Evolutionary conservation across 2,113 vertebrate genomes (phyloP).

Genomic region (Pterocles orientalis): DNA sequence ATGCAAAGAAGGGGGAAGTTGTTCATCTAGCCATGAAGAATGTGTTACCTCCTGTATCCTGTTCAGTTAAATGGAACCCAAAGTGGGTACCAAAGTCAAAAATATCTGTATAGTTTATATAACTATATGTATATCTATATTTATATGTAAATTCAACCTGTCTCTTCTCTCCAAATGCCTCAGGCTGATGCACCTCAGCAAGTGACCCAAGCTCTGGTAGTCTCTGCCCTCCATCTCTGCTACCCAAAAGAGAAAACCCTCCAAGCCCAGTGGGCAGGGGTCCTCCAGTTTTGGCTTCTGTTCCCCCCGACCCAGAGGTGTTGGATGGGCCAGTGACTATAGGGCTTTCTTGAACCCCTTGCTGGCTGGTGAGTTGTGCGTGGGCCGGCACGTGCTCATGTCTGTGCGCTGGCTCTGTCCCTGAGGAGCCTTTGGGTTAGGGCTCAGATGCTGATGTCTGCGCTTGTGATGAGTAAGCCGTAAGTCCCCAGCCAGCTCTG

Average conservation of each 20-base stretch:
- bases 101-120: not conserved
- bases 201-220: not conserved
- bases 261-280: not conserved
- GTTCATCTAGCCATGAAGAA: conserved; percentile 29
- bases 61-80: conserved; percentile 43
- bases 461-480: not conserved
- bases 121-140: not conserved
- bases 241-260: not conserved
- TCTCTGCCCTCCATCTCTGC: not conserved
- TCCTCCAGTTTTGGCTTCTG: not conserved
- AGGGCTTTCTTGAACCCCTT: not conserved
- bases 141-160: not conserved
- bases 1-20: conserved; percentile 66
- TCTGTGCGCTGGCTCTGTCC: not conserved
- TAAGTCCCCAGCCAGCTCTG: not conserved
- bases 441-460: not conserved
- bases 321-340: not conserved
- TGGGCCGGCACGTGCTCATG: not conserved
- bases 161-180: not conserved
- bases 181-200: not conserved
- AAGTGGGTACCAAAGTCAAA: conserved; percentile 1
- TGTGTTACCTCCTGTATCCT: conserved; percentile 26
- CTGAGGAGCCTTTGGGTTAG: not conserved
- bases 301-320: not conserved
- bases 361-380: fast-evolving